phyloP scores from a whole-genome alignment of 2,113 vertebrate genomes.

The Scortum barcoo region DNA sequence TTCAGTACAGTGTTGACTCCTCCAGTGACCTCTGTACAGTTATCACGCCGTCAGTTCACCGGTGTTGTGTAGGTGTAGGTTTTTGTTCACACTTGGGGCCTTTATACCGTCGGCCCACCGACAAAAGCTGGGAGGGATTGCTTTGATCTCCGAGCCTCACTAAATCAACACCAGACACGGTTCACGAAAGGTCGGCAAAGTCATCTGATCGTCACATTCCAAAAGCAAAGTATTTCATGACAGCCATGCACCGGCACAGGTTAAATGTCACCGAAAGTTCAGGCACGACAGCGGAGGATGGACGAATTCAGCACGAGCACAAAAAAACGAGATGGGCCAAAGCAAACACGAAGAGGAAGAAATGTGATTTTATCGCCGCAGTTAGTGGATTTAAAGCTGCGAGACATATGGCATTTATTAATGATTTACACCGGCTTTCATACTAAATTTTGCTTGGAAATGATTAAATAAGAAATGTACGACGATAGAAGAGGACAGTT shows the following conservation, averaged over 20 bases:
- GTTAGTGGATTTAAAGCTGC: slow-evolving; percentile 25
- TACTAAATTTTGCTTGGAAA: background rate
- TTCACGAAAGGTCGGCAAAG: slow-evolving; percentile 84
- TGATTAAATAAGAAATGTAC: background rate
- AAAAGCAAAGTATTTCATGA: slow-evolving; percentile 74
- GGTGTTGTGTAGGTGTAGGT: slow-evolving; percentile 36
- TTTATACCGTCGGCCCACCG: slow-evolving; percentile 57
- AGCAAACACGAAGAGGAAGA: slow-evolving; percentile 5
- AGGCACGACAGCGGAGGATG: slow-evolving; percentile 50
- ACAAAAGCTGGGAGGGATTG: slow-evolving; percentile 64
- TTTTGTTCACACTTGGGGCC: slow-evolving; percentile 70
- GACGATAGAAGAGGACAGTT: background rate
- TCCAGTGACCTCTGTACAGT: slow-evolving; percentile 42
- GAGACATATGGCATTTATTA: background rate
- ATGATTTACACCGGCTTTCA: background rate
- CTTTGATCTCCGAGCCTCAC: slow-evolving; percentile 83
- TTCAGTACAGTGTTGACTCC: slow-evolving; percentile 4
- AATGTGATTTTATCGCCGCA: slow-evolving; percentile 14
- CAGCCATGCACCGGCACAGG: slow-evolving; percentile 72
- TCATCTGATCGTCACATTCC: slow-evolving; percentile 85
- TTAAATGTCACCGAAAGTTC: slow-evolving; percentile 81
- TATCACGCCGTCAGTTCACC: slow-evolving; percentile 43
- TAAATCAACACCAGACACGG: slow-evolving; percentile 86
- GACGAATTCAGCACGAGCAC: slow-evolving; percentile 60
- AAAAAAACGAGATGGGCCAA: background rate